Percentiles rank a stretch among this genome's conserved stretches.
Evolutionary conservation across 2,113 vertebrate genomes (phyloP).

Genomic region (Caranx melampygus): DNA sequence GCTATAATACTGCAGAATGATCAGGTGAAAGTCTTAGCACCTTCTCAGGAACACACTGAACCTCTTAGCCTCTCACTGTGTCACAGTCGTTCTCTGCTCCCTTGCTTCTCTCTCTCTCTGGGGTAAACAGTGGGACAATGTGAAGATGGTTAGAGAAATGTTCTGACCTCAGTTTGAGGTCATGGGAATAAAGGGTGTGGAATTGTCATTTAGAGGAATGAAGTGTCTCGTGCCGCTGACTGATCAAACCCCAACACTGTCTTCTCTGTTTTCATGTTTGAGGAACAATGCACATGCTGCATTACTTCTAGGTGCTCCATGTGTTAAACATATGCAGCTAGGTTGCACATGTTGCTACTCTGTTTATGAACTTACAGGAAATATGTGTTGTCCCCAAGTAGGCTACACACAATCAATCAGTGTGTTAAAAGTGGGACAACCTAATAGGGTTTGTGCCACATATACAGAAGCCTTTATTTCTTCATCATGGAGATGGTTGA

Average conservation of each 20-base stretch:
- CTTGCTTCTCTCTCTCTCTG: not conserved
- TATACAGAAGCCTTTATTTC: constrained; percentile 20
- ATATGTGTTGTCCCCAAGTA: constrained; percentile 37
- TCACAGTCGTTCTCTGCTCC: constrained; percentile 6
- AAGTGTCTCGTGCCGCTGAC: constrained; percentile 21
- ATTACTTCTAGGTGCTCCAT: constrained; percentile 28
- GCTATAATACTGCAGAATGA: not conserved
- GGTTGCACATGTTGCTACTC: constrained; percentile 40
- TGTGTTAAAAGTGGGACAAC: constrained; percentile 16
- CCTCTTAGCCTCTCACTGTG: too few relatives aligned
- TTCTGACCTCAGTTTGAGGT: constrained; percentile 21
- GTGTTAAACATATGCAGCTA: constrained; percentile 53
- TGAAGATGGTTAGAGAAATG: constrained; percentile 28
- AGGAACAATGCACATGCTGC: constrained; percentile 42
- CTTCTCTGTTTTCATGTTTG: constrained; percentile 38
- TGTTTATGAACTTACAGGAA: constrained; percentile 38
- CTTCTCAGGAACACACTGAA: not conserved
- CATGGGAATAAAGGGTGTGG: constrained; percentile 13
- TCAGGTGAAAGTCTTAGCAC: not conserved
- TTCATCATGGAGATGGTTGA: not conserved
- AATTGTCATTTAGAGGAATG: constrained; percentile 24
- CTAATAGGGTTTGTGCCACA: constrained; percentile 21
- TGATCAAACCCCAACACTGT: constrained; percentile 54
- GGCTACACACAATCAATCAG: constrained; percentile 36
- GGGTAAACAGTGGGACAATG: not conserved